Evolutionary conservation across 2,888 invertebrate genomes (phyloP).

Genomic region (Troides helena): DNA sequence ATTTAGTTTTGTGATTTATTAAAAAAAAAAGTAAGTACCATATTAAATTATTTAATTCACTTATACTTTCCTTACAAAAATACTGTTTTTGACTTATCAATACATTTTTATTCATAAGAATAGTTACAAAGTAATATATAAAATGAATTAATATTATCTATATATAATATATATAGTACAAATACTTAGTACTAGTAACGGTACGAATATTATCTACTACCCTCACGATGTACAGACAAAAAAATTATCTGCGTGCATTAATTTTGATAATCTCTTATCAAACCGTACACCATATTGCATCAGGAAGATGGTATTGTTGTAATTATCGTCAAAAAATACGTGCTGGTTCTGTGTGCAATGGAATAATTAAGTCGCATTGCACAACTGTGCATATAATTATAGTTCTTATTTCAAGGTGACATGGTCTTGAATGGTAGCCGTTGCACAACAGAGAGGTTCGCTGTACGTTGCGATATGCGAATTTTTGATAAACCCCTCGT

Average conservation of each 20-base stretch:
- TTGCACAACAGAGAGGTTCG: slow-evolving; percentile 24
- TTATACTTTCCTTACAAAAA: not conserved
- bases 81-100: too few species aligned
- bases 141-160: too few species aligned
- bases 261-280: not conserved
- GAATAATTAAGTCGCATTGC: slow-evolving; percentile 25
- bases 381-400: slow-evolving; percentile 23
- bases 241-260: not conserved
- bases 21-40: slow-evolving; percentile 1
- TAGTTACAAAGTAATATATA: too few species aligned
- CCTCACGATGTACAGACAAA: not conserved
- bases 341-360: not conserved
- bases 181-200: not conserved
- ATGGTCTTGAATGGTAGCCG: slow-evolving; percentile 29
- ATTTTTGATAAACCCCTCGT: slow-evolving; percentile 21
- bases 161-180: not conserved
- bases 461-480: slow-evolving; percentile 19
- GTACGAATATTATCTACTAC: not conserved
- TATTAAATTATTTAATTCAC: not conserved
- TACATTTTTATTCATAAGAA: too few species aligned
- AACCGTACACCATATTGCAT: not conserved
- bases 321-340: slow-evolving; percentile 12
- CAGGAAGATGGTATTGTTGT: slow-evolving; percentile 4
- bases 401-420: slow-evolving; percentile 30
- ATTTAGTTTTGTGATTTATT: slow-evolving; percentile 7